Evolutionary conservation across 1,140 invertebrate species (phyloP), one percentile per base, ranked within the genome.

Genomic region (Sinella curviseta): DNA sequence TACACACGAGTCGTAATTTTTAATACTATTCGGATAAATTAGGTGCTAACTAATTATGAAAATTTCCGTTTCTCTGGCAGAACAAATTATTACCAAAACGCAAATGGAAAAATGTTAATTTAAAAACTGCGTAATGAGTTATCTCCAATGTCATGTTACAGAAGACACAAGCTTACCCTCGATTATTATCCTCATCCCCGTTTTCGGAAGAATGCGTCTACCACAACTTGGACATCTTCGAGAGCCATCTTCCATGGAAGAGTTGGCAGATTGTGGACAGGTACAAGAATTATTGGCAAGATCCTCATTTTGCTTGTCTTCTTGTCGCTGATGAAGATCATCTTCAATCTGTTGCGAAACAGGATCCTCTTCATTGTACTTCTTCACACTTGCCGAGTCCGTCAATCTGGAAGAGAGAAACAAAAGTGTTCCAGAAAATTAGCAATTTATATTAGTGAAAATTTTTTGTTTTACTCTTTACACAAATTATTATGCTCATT

Each of bases 161-260:
- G n/a, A n/a, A 4, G 16, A 4, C 24, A 26, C 26, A 16, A 65
- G 16, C 24, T 65, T 31, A 70, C 65, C 65, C 31, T 70, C 65
- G 14, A 70, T 70, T 33, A 31, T 70, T 70, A 70, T 70, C 26
- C 26, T 70, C 2, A 70, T 70, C n/a, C 65, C 65, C n/a, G n/a
- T n/a, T 33, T 70, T 70, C 2, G 65, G 31, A 70, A 33, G 8
- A 31, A 33, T 4, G 28, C 26, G 65, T 3, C 65, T 3, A 14
- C 65, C 65, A 70, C 65, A 70, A 33, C 24, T 70, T 24, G 65
- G 12, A 33, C 65, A 70, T 70, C 26, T 24, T 17, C 24, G 3
- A 4, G 30, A 31, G 8, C 31, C 30, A 4, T 70, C 31, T 8
- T 70, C 65, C 12, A 14, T 30, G 30, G 65, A 31, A 4, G 26